Conservation (phyloP, 2,888 invertebrate genomes). For the Drosophila multiciliata region DNA sequence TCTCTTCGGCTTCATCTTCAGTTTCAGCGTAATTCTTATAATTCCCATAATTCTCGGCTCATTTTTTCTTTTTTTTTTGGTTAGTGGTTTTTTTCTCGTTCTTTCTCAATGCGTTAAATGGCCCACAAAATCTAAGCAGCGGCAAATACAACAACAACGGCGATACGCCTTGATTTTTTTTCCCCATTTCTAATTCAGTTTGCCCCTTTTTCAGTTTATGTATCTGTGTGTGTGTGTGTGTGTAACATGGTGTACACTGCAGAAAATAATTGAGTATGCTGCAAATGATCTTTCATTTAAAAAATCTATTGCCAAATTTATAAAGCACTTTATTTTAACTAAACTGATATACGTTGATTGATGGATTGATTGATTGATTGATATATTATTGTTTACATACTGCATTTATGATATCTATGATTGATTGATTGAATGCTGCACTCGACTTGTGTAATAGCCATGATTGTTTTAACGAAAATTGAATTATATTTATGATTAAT, state of each 20-base stretch:
- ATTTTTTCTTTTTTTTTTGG: constrained; percentile 16
- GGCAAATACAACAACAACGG: constrained; percentile 12
- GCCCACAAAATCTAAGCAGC: constrained; percentile 55
- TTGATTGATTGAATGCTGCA: not conserved
- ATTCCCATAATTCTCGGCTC: constrained; percentile 65
- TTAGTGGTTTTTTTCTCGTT: constrained; percentile 29
- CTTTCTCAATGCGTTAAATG: constrained; percentile 29
- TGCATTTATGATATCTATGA: not conserved
- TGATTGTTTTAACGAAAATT: not conserved
- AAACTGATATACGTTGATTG: not conserved
- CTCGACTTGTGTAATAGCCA: not conserved
- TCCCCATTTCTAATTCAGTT: constrained; percentile 56
- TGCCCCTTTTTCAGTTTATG: constrained; percentile 30
- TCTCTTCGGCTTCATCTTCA: constrained; percentile 54
- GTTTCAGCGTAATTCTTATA: constrained; percentile 75
- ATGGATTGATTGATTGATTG: not conserved
- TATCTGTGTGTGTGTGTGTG: constrained; percentile 3
- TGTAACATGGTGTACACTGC: constrained; percentile 38
- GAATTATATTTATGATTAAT: not conserved
- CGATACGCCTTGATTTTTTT: constrained; percentile 60
- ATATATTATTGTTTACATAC: not conserved
- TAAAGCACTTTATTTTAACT: not conserved
- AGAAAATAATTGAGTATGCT: constrained; percentile 10
- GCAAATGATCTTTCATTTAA: not conserved
- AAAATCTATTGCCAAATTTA: not conserved